Conservation (phyloP, 2,888 invertebrate species). For the Cheilosia urbana region DNA sequence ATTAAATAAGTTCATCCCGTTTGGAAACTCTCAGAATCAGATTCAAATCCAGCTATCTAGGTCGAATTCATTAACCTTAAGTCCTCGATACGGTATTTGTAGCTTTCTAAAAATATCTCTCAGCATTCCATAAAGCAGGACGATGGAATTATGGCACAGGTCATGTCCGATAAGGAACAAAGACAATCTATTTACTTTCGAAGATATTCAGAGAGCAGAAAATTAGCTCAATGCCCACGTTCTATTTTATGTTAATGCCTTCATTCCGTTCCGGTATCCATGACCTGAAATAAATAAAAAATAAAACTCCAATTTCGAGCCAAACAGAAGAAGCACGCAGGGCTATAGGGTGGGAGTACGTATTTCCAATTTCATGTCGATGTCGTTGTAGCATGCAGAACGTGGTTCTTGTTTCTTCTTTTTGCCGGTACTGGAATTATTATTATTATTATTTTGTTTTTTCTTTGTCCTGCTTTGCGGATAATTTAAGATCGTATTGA, state of each 20-base stretch:
- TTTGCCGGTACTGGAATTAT: slow-evolving; percentile 2
- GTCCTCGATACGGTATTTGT: not conserved
- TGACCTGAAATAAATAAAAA: slow-evolving; percentile 52
- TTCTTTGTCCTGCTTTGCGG: slow-evolving; percentile 9
- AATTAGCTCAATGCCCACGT: slow-evolving; percentile 73
- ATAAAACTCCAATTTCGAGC: slow-evolving; percentile 21
- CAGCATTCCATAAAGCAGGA: not conserved
- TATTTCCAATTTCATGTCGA: slow-evolving; percentile 1
- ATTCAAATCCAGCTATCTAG: not conserved
- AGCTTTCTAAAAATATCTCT: not conserved
- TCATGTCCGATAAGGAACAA: slow-evolving; percentile 41
- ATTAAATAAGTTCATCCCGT: slow-evolving; percentile 25
- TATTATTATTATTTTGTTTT: slow-evolving; percentile 40
- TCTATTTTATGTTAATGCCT: slow-evolving; percentile 50
- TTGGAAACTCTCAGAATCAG: not conserved
- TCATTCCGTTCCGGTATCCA: slow-evolving; percentile 29
- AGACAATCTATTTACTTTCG: slow-evolving; percentile 51
- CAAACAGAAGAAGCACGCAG: not conserved
- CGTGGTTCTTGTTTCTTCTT: not conserved
- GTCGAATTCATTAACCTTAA: slow-evolving; percentile 32
- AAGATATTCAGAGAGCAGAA: slow-evolving; percentile 51
- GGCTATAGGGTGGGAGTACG: not conserved
- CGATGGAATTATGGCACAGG: slow-evolving; percentile 32
- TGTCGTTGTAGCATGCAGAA: slow-evolving; percentile 4
- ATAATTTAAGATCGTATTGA: slow-evolving; percentile 56